These are phyloP conservation scores for Salticus scenicus DNA, from an alignment of 2,888 invertebrate genomes.

Conservation along the genomic window DNA sequence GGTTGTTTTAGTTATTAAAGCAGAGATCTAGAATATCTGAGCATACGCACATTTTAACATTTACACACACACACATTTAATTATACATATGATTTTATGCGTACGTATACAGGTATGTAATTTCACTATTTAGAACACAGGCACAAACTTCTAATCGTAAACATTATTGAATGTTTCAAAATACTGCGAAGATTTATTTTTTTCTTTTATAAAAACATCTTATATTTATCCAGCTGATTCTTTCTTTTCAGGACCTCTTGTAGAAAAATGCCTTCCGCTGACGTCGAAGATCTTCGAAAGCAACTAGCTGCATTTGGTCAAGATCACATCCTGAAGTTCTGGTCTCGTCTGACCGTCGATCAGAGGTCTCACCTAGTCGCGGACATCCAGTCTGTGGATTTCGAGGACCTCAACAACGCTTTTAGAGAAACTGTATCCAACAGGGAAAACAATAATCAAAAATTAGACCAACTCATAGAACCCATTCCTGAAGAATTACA, in stretches of 20 bases:
- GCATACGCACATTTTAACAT: too few species aligned
- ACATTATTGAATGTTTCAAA: too few species aligned
- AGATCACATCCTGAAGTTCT: conserved; percentile 87
- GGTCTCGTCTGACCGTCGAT: conserved; percentile 82
- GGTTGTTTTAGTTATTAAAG: too few species aligned
- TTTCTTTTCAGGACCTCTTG: conserved; percentile 51
- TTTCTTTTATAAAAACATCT: too few species aligned
- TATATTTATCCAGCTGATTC: too few species aligned
- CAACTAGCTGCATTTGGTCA: conserved; percentile 82
- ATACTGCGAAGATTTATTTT: too few species aligned
- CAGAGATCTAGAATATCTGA: too few species aligned
- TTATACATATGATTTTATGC: too few species aligned
- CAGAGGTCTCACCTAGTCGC: conserved; percentile 78
- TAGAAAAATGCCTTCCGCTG: conserved; percentile 56
- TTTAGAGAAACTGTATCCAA: conserved; percentile 81
- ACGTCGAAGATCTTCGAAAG: conserved; percentile 54
- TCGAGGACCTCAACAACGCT: conserved; percentile 83
- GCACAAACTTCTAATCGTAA: too few species aligned
- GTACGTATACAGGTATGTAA: too few species aligned
- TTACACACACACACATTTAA: too few species aligned
- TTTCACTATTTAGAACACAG: too few species aligned
- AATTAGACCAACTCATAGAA: conserved; percentile 82
- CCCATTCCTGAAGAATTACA: conserved; percentile 89
- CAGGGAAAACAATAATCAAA: conserved; percentile 76
- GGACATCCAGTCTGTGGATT: conserved; percentile 82